Percentiles rank a stretch among this genome's conserved stretches.
These are phyloP conservation scores for Sebastes alutus DNA, from an alignment of 2,797 vertebrate genomes.

Conservation along the genomic window DNA sequence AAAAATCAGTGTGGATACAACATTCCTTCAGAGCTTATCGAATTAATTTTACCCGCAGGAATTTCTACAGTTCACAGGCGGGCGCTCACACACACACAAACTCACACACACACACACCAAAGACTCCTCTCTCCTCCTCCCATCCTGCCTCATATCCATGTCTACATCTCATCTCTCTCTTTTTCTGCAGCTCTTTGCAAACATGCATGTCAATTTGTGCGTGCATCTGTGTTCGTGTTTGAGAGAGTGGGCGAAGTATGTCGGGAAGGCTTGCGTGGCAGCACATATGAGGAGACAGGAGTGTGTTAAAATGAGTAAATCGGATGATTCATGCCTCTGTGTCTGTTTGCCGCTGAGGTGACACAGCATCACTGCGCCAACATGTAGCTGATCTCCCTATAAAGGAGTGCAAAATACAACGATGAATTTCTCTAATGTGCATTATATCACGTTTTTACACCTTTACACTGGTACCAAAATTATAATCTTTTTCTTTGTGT, in stretches of 20 bases:
- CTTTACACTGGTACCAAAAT: neutral
- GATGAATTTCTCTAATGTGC: neutral
- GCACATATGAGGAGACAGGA: neutral
- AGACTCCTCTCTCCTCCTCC: neutral
- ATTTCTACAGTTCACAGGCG: slow-evolving; percentile 37
- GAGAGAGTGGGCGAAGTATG: neutral
- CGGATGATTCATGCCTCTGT: neutral
- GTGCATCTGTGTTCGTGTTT: neutral
- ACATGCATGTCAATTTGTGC: neutral
- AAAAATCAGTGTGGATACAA: slow-evolving; percentile 34
- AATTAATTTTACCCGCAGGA: slow-evolving; percentile 57
- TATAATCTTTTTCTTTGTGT: neutral
- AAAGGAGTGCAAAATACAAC: neutral
- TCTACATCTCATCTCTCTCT: slow-evolving; percentile 6
- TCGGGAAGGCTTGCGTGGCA: neutral
- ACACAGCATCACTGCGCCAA: neutral
- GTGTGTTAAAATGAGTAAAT: slow-evolving; percentile 24
- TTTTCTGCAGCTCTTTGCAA: slow-evolving; percentile 2
- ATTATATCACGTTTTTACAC: neutral
- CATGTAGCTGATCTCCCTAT: neutral
- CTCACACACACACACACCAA: neutral
- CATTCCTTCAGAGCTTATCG: slow-evolving; percentile 61
- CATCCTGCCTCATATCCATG: neutral
- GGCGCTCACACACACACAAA: slow-evolving; percentile 1
- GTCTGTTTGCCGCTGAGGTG: neutral